These are phyloP conservation scores for Latrodectus elegans DNA, from an alignment of 2,888 invertebrate genomes.

Conservation along the genomic window DNA sequence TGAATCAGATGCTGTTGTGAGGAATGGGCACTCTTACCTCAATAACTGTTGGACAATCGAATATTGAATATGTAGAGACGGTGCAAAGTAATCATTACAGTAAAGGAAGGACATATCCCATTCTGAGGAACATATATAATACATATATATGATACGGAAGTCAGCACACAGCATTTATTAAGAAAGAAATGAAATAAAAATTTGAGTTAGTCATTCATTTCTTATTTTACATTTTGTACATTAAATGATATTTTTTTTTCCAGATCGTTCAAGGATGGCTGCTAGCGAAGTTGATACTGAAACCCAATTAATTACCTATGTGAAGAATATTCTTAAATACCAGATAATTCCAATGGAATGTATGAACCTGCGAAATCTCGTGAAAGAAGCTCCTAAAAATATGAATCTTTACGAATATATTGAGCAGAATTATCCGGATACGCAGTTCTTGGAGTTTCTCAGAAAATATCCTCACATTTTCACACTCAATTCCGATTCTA, in stretches of 20 bases:
- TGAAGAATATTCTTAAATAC: slow-evolving; percentile 46
- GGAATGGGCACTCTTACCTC: too few relatives aligned
- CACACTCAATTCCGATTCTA: slow-evolving; percentile 25
- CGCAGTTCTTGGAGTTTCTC: slow-evolving; percentile 39
- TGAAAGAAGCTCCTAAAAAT: slow-evolving; percentile 45
- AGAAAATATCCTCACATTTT: slow-evolving; percentile 38
- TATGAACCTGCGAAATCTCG: slow-evolving; percentile 26
- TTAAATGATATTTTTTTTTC: not conserved
- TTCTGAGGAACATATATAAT: too few relatives aligned
- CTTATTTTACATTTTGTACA: not conserved
- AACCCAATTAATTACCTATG: slow-evolving; percentile 36
- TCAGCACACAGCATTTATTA: too few relatives aligned
- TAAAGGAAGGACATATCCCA: too few relatives aligned
- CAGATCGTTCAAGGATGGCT: slow-evolving; percentile 14
- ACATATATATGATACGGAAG: too few relatives aligned
- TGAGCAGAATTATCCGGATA: slow-evolving; percentile 40
- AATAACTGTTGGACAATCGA: too few relatives aligned
- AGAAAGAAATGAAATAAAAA: too few relatives aligned
- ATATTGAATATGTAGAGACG: too few relatives aligned
- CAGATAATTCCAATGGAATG: slow-evolving; percentile 46
- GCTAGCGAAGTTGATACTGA: slow-evolving; percentile 15
- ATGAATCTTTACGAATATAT: slow-evolving; percentile 29
- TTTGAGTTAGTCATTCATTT: not conserved
- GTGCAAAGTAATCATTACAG: too few relatives aligned
- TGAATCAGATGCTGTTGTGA: too few relatives aligned